phyloP scores from a whole-genome alignment of 2,797 vertebrate species.

The Pantherophis alleghaniensis region DNA sequence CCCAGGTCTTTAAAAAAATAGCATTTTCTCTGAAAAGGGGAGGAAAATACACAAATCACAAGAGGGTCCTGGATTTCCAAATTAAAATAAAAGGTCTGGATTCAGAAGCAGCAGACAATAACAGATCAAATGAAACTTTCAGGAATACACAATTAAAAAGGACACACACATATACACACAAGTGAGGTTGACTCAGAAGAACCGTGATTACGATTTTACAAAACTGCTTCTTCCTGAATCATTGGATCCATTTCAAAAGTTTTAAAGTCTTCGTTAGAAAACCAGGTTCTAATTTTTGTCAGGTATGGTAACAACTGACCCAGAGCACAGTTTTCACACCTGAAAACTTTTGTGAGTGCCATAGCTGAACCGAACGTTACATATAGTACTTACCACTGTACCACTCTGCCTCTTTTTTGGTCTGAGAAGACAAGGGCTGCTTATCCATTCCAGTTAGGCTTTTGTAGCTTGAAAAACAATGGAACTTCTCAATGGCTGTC shows the following conservation, averaged over 20 bases:
- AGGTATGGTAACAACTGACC: neutral
- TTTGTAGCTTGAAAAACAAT: neutral
- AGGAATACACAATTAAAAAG: neutral
- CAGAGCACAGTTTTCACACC: neutral
- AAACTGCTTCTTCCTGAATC: neutral
- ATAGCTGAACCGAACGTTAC: neutral
- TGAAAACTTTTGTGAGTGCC: neutral
- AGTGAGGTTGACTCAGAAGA: neutral
- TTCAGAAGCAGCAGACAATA: neutral
- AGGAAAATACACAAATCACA: neutral
- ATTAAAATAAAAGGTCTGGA: neutral
- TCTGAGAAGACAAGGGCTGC: neutral
- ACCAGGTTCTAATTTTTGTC: neutral
- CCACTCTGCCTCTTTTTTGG: neutral
- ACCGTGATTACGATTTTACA: neutral
- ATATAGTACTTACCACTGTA: neutral
- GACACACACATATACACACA: neutral
- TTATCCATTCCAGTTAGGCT: neutral
- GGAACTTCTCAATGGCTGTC: neutral
- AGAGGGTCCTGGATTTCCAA: neutral
- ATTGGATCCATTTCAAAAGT: neutral
- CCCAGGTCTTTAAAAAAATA: neutral
- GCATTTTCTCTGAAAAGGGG: neutral
- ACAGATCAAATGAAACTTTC: neutral
- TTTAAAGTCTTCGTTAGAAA: neutral